These are phyloP conservation scores for Pentamera pediparva DNA, from an alignment of 53 echinoderm and acorn worm genomes.

Conservation along the genomic window DNA sequence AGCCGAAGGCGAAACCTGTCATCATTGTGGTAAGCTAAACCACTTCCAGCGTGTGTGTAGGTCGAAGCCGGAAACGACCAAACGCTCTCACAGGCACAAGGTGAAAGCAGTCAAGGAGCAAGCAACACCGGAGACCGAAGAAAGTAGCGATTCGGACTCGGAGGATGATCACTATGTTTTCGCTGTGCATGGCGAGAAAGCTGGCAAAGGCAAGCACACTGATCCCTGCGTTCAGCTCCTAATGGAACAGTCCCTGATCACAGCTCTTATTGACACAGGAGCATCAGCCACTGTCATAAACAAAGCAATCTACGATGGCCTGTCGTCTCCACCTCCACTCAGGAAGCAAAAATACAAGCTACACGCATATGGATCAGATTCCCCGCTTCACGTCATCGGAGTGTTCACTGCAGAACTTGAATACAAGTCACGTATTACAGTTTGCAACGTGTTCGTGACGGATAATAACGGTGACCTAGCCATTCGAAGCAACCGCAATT, in stretches of 20 bases:
- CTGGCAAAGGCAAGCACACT: neutral
- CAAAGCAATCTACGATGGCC: neutral
- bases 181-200: neutral
- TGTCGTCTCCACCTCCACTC: neutral
- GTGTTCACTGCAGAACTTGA: constrained; percentile 19
- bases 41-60: neutral
- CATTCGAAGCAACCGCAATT: too few species aligned
- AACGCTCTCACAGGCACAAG: too few species aligned
- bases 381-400: constrained; percentile 26
- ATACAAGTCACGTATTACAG: constrained; percentile 23
- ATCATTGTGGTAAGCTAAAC: constrained; percentile 23
- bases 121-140: neutral
- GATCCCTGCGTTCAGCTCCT: neutral
- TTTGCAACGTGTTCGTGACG: constrained; percentile 28
- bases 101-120: too few species aligned
- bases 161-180: neutral
- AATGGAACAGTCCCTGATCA: neutral
- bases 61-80: too few species aligned
- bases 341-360: neutral
- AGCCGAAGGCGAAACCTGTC: constrained; percentile 19
- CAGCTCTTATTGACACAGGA: neutral
- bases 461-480: constrained; percentile 25
- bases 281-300: neutral
- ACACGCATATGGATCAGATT: constrained; percentile 27
- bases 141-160: neutral